Evolutionary conservation across 2,113 vertebrate genomes (phyloP), one percentile per base, ranked within the genome.

Genomic region (Passer domesticus): DNA sequence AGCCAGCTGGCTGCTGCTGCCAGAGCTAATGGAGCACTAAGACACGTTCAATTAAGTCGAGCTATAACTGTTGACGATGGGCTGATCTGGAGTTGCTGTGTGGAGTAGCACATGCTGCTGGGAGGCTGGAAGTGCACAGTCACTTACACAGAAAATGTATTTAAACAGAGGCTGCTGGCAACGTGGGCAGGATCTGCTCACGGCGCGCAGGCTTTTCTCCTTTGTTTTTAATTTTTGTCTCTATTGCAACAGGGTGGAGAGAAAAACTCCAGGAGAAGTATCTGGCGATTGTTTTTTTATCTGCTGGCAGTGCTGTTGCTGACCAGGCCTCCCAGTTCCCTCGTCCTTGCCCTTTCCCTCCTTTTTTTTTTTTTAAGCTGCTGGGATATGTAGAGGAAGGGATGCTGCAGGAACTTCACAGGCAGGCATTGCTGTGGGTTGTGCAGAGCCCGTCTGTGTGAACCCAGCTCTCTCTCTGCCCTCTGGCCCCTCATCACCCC

Each of bases 11-110:
- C 69, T 50, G 64, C 64, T 50, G 67, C 50, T 13, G 63, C 83
- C 39, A 52, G 76, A 92, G 91, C 76, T 96, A 87, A 92, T 82
- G 83, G 95, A 90, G 86, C 53, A 3, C 92, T 89, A 44, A 67
- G 73, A 43, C 80, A 87, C 10, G 4, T 92, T 74, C 73, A 60
- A 25, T 94, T 92, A 84, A 95, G 80, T 67, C 2, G 5, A 70
- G 77, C 72, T 75, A 0, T 89, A 78, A 44, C 89, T 52, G 60
- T 52, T 77, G 72, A 37, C 0, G 17, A 23, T 49, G 18, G 10
- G 76, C 87, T 94, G 78, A 35, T 52, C 58, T 33, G 72, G 86
- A 92, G 83, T 27, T 44, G 64, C 67, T 70, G 63, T 1, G 6
- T 52, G 28, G 73, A 47, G 77, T 81, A 89, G 70, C 37, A 19